Evolutionary conservation across 1,140 invertebrate genomes (phyloP).

Genomic region (Rhagoletis zephyria): DNA sequence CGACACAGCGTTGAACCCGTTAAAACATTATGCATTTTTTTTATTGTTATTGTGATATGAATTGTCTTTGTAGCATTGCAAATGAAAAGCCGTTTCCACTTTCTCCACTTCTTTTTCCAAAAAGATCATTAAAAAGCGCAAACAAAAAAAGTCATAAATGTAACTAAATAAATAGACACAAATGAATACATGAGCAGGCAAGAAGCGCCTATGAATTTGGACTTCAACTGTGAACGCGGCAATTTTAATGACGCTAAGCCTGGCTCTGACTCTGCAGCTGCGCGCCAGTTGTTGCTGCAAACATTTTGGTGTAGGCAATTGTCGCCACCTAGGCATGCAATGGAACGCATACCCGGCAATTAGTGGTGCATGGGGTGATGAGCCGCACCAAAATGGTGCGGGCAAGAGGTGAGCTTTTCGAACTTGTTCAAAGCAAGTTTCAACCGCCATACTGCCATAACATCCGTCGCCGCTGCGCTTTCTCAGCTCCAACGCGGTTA

Average conservation of each 20-base stretch:
- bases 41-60: background rate
- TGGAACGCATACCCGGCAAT: background rate
- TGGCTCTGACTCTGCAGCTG: constrained; percentile 2
- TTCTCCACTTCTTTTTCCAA: constrained; percentile 59
- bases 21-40: background rate
- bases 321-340: background rate
- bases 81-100: constrained; percentile 63
- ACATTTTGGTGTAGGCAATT: constrained; percentile 39
- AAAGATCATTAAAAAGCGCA: constrained; percentile 63
- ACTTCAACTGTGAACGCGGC: background rate
- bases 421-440: constrained; percentile 23
- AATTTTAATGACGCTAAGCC: background rate
- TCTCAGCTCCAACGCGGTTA: background rate
- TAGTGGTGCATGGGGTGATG: background rate
- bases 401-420: constrained; percentile 2
- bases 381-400: background rate
- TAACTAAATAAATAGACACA: constrained; percentile 28
- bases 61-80: background rate
- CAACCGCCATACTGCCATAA: background rate
- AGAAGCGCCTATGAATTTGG: background rate
- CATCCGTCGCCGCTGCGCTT: background rate
- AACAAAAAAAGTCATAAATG: constrained; percentile 54
- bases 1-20: constrained; percentile 20
- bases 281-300: background rate
- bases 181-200: background rate